Evolutionary conservation across 2,113 vertebrate species (phyloP), one percentile per base, ranked within the genome.

Genomic region (Numida meleagris): DNA sequence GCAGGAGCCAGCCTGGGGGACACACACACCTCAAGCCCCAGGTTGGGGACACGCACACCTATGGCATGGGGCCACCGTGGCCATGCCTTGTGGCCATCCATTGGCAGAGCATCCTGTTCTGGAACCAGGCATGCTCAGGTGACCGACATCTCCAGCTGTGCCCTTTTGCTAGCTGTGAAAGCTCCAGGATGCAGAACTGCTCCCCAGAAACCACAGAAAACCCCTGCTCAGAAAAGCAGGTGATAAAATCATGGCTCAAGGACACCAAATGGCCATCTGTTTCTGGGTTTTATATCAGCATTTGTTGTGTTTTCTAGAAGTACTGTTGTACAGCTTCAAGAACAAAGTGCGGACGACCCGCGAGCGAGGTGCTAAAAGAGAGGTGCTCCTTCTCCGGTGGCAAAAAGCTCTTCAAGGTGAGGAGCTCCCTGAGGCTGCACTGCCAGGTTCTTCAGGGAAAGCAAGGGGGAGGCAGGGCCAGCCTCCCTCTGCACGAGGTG

Each of bases 1-100:
- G 5, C 93, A 91, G 95, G 95, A 95, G 94, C 96, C 93, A 93
- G 95, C 45, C 94, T 1, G 85, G 79, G 82, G 92, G 86, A 92
- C 89, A 95, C 42, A 27, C 94, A 94, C 65, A 29, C 92, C 92
- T 87, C 80, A 65, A 83, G 80, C 38, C 57, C 55, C 36, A 43
- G 61, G 27, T 68, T 3, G 14, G 45, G 81, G 76, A 50, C 83
- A 93, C 6, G 21, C 77, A 94, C 81, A 88, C 83, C 77, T 76
- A 76, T 95, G 88, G 65, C 75, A 68, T 21, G 25, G 25, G 57
- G 88, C 53, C 65, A 67, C 73, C 20, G 53, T 2, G 42, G 45
- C 48, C 74, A 45, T 19, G 48, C 23, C 25, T 78, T 73, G 46
- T 55, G 74, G 45, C 40, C 4, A 3, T 50, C 9, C 27, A 57